Conservation (phyloP, 2,888 invertebrate genomes). For the Morpho achilles region DNA sequence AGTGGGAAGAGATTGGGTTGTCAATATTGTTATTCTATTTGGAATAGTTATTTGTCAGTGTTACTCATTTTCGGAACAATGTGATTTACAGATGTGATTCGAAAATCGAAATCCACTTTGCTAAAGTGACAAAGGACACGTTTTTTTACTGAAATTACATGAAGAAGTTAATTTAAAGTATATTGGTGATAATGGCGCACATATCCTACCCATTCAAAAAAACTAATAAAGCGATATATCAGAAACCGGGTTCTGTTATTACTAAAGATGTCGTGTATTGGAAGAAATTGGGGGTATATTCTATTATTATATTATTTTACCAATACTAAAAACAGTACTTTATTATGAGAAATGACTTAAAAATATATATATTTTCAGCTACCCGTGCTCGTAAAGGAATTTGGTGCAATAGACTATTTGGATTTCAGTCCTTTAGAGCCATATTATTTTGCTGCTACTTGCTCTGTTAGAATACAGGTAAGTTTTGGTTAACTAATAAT, state of each 20-base stretch:
- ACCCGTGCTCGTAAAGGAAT: slow-evolving; percentile 94
- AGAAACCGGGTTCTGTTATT: slow-evolving; percentile 82
- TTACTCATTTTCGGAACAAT: no score
- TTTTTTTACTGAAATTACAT: no score
- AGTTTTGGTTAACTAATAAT: slow-evolving; percentile 9
- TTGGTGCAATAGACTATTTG: slow-evolving; percentile 93
- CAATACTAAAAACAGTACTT: background rate
- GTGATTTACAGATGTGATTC: no score
- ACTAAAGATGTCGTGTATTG: slow-evolving; percentile 92
- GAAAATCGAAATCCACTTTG: no score
- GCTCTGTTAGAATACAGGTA: slow-evolving; percentile 90
- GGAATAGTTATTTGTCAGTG: no score
- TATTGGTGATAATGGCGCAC: slow-evolving; percentile 48
- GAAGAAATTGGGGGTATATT: slow-evolving; percentile 90
- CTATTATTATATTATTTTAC: slow-evolving; percentile 1
- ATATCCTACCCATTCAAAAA: slow-evolving; percentile 82
- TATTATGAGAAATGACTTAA: background rate
- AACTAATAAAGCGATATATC: slow-evolving; percentile 83
- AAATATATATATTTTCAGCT: slow-evolving; percentile 64
- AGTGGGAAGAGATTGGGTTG: no score
- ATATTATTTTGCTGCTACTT: slow-evolving; percentile 94
- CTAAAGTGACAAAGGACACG: no score
- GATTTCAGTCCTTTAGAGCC: slow-evolving; percentile 95
- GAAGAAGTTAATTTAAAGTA: no score
- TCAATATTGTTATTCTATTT: no score